Evolutionary conservation across 1,140 invertebrate species (phyloP).

Genomic region (Arctopsyche grandis): DNA sequence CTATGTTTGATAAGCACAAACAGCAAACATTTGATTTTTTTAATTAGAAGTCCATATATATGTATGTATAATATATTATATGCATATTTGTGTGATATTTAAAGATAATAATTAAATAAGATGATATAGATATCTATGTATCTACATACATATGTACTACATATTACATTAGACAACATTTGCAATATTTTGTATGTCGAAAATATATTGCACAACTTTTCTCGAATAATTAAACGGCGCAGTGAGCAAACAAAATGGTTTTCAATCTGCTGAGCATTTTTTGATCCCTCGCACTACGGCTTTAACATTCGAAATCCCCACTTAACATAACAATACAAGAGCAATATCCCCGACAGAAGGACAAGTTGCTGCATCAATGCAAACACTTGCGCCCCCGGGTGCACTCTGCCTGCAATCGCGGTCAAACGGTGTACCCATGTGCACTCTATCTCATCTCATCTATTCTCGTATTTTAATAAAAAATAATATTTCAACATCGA

Average conservation of each 20-base stretch:
- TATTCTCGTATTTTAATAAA: not conserved
- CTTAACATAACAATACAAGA: conserved; percentile 39
- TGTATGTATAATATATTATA: too few relatives aligned
- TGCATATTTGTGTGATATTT: too few relatives aligned
- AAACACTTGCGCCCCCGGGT: conserved; percentile 36
- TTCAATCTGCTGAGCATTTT: conserved; percentile 27
- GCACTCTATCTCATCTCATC: not conserved
- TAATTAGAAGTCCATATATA: too few relatives aligned
- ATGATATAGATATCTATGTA: too few relatives aligned
- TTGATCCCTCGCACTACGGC: conserved; percentile 17
- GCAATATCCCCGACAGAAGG: conserved; percentile 33
- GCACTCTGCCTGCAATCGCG: conserved; percentile 13
- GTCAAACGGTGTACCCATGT: conserved; percentile 40
- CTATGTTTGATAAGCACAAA: too few relatives aligned
- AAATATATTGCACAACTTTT: too few relatives aligned
- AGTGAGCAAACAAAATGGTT: conserved; percentile 16
- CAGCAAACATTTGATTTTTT: too few relatives aligned
- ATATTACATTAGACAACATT: too few relatives aligned
- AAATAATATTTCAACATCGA: too few relatives aligned
- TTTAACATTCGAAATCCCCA: conserved; percentile 38
- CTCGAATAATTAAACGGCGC: not conserved
- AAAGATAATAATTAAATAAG: too few relatives aligned
- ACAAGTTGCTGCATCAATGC: conserved; percentile 40
- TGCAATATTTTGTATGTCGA: too few relatives aligned
- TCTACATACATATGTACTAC: too few relatives aligned